Evolutionary conservation across 2,113 vertebrate species (phyloP), one percentile per base, ranked within the genome.

Genomic region (Phalacrocorax brasilianus): DNA sequence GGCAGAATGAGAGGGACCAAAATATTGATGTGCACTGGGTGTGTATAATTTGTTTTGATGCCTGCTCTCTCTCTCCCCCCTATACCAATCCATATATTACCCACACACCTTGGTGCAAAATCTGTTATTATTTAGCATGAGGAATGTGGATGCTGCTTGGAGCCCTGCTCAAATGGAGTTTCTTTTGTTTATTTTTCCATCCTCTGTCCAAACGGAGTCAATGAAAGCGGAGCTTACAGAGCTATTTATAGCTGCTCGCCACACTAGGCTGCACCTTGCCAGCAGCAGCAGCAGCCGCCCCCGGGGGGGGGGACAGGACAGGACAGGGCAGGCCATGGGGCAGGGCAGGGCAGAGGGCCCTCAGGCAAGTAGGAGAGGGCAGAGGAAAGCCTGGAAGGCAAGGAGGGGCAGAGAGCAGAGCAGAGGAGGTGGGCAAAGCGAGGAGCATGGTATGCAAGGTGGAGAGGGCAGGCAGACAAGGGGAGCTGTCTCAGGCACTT

Each of bases 11-110:
- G 98, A 97, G 97, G 95, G 98, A 97, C 97, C 98, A 97, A 95
- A 98, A 98, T 98, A 98, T 98, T 98, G 98, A 98, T 98, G 97
- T 90, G 97, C 98, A 98, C 97, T 97, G 97, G 98, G 98, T 98
- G 98, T 97, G 96, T 94, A 97, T 97, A 98, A 98, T 98, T 98
- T 97, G 95, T 98, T 97, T 95, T 98, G 95, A 97, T 97, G 97
- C 90, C 90, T 88, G 72, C 84, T 71, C 50, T 67, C 59, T 49
- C 61, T 8, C 22, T 3, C 18, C 42, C 24, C 56, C 24, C 45
- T 21, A 18, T 76, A 53, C 52, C 7, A 9, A 74, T 56, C 79
- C 74, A 33, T 71, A 3, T 67, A 20, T 95, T 88, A 14, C 85
- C 81, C 52, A 52, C 85, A 95, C 90, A 95, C 89, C 96, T 98